phyloP scores from a whole-genome alignment of 2,888 invertebrate genomes.

The Leuctra nigra region DNA sequence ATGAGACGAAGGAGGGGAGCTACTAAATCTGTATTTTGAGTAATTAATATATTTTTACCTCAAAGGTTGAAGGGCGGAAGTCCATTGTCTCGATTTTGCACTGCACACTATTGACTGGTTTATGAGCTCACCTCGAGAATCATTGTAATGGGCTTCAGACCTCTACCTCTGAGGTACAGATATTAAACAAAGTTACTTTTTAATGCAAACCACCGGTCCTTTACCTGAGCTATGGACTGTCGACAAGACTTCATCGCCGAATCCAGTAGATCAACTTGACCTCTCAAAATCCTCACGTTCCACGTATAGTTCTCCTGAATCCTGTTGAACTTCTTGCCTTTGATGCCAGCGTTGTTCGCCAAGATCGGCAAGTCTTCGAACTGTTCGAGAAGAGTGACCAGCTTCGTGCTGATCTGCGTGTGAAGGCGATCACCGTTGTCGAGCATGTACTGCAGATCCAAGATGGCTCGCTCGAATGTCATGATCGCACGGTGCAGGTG shows the following conservation, averaged over 20 bases:
- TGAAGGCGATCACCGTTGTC: slow-evolving; percentile 29
- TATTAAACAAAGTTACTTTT: too few species aligned
- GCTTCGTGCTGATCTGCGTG: slow-evolving; percentile 31
- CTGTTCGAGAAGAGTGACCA: slow-evolving; percentile 26
- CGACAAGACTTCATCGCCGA: slow-evolving; percentile 44
- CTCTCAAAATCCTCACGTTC: slow-evolving; percentile 48
- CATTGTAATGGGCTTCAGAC: too few species aligned
- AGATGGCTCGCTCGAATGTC: slow-evolving; percentile 29
- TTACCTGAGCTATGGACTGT: slow-evolving; percentile 46
- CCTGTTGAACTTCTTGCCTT: slow-evolving; percentile 42
- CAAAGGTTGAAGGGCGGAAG: too few species aligned
- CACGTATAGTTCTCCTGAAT: slow-evolving; percentile 48
- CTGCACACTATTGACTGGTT: too few species aligned
- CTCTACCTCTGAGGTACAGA: too few species aligned
- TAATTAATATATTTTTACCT: too few species aligned
- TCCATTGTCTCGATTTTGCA: too few species aligned
- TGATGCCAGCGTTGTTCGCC: slow-evolving; percentile 42
- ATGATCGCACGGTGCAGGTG: slow-evolving; percentile 30
- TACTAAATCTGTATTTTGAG: too few species aligned
- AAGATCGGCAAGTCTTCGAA: slow-evolving; percentile 38
- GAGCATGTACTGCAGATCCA: slow-evolving; percentile 29
- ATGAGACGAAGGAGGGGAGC: too few species aligned
- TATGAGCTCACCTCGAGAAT: too few species aligned
- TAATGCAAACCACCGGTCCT: too few species aligned
- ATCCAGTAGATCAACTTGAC: slow-evolving; percentile 45